Evolutionary conservation across 2,888 invertebrate genomes (phyloP).

Genomic region (Chloroclystis v-ata): DNA sequence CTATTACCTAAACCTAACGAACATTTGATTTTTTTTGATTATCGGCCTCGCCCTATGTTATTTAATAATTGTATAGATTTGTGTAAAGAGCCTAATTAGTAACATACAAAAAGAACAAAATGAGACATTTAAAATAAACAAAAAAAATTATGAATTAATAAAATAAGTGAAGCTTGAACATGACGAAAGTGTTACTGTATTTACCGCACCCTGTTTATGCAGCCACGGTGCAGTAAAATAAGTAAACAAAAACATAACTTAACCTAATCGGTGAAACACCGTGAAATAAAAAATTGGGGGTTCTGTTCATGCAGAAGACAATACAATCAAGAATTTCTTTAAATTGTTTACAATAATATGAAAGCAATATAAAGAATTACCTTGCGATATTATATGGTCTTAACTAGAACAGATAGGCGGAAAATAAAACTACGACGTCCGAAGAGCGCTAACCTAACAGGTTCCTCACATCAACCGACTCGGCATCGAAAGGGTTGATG

Average conservation of each 20-base stretch:
- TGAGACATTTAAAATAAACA: background rate
- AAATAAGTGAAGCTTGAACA: background rate
- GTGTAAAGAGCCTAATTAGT: too few species aligned
- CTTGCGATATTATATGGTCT: background rate
- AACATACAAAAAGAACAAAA: background rate
- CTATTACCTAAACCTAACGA: background rate
- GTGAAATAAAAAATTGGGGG: constrained; percentile 10
- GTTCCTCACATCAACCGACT: constrained; percentile 2
- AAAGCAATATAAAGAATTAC: background rate
- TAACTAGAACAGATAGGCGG: constrained; percentile 8
- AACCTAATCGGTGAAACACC: constrained; percentile 3
- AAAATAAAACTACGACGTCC: constrained; percentile 15
- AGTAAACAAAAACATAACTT: constrained; percentile 1
- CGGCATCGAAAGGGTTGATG: background rate
- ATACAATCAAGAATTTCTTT: too few species aligned
- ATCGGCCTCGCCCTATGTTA: background rate
- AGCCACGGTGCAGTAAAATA: background rate
- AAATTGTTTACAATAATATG: too few species aligned
- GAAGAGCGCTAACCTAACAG: constrained; percentile 6
- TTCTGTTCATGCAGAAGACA: constrained; percentile 2
- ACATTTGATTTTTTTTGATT: background rate
- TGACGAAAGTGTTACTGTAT: background rate
- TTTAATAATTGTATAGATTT: too few species aligned
- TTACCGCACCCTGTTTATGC: background rate
- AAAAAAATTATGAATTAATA: too few species aligned